A percentile compares a stretch with the other conserved stretches of the same genome.
phyloP scores from a whole-genome alignment of 1,140 invertebrate genomes.

The Drosophila pruinosa region DNA sequence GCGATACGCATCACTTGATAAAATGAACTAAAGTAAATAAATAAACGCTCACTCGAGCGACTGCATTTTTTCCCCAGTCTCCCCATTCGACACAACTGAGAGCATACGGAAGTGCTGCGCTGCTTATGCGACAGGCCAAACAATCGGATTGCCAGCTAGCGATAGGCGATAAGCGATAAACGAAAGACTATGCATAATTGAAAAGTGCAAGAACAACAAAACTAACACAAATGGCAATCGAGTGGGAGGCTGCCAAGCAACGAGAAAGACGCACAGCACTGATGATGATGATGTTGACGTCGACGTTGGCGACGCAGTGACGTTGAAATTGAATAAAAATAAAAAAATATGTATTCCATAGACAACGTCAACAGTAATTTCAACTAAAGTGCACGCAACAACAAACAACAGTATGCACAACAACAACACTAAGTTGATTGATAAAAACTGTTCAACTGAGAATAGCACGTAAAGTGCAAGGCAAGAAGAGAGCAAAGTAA shows the following conservation, averaged over 20 bases:
- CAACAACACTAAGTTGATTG: conserved; percentile 67
- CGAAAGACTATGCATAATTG: conserved; percentile 36
- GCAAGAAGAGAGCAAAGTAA: conserved; percentile 14
- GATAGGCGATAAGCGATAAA: conserved; percentile 28
- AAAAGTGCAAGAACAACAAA: conserved; percentile 20
- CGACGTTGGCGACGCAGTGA: conserved; percentile 56
- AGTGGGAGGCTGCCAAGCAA: conserved; percentile 22
- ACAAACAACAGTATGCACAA: conserved; percentile 53
- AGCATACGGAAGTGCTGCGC: conserved; percentile 66
- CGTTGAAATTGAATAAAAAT: conserved; percentile 75
- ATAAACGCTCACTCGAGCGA: conserved; percentile 36
- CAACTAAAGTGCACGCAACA: conserved; percentile 72
- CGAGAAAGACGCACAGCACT: conserved; percentile 13
- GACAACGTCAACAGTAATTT: conserved; percentile 64
- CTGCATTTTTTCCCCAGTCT: background rate
- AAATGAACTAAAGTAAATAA: conserved; percentile 56
- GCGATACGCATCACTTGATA: conserved; percentile 70
- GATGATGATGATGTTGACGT: conserved; percentile 11
- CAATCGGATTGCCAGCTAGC: conserved; percentile 39
- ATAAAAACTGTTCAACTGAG: conserved; percentile 63
- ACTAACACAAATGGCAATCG: background rate
- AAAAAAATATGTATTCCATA: conserved; percentile 58
- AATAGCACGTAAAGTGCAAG: conserved; percentile 44
- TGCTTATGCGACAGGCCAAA: conserved; percentile 65
- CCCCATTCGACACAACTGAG: conserved; percentile 26